Evolutionary conservation across 2,113 vertebrate species (phyloP), one percentile per base, ranked within the genome.

Genomic region (Labeo catla): DNA sequence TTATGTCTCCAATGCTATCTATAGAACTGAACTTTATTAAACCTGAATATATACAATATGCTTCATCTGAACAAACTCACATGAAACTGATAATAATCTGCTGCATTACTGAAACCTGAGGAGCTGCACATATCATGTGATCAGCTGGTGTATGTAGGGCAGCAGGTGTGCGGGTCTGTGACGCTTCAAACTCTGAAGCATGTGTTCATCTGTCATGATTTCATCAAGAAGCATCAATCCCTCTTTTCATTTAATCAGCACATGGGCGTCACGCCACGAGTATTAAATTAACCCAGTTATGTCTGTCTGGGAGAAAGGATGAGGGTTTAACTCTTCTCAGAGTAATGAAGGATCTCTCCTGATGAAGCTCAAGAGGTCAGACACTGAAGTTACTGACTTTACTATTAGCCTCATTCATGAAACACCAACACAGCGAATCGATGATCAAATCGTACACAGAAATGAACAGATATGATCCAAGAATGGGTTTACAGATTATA

Each of bases 271-370:
- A 47, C n/a, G 36, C 57, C 21, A 2, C 1, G 43, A 12, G 21
- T 43, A 63, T 88, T 83, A 86, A 65, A 39, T 86, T 47, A 84
- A 84, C 73, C 54, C 47, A 78, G 84, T 84, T 87, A 76, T 12
- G 34, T 39, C 77, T 12, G 36, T 19, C 59, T 52, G 10, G 45
- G 16, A 76, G 72, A 78, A 7, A 15, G 70, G 12, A 45, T 39
- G 66, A 39, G 66, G 34, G 28, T 50, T 50, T 28, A 76, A 7
- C 73, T 76, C 11, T 7, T 34, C 74, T 79, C 34, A 54, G 23
- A 54, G 23, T 43, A 21, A 59, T 80, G 36, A 36, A 12, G 36
- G 4, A 52, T 54, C 13, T 76, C 45, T 50, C 0, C 52, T 61
- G 7, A 8, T 34, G 0, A 8, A 66, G 2, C 57, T 10, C 21